These are phyloP conservation scores for Cenopis cana DNA, from an alignment of 2,888 invertebrate genomes.

Conservation along the genomic window DNA sequence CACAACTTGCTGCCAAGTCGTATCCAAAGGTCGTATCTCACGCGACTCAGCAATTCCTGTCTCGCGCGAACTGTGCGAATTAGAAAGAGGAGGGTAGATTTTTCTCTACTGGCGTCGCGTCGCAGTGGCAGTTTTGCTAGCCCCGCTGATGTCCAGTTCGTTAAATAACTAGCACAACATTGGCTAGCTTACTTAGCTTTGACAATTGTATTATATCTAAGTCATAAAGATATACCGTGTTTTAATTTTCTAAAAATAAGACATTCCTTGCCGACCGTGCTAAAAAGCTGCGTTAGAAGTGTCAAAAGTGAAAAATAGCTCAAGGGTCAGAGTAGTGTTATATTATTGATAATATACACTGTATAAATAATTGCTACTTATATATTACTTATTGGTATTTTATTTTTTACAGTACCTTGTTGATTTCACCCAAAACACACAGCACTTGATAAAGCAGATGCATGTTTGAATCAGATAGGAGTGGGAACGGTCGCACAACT, in stretches of 20 bases:
- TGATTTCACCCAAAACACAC: constrained; percentile 5
- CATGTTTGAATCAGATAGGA: neutral
- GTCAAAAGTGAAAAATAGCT: constrained; percentile 39
- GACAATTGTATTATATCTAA: constrained; percentile 10
- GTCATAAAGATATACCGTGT: neutral
- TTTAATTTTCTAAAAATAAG: constrained; percentile 11
- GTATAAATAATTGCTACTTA: constrained; percentile 32
- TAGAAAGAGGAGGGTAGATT: no score
- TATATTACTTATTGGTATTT: constrained; percentile 26
- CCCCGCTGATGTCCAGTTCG: no score
- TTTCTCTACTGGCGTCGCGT: no score
- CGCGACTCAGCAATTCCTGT: neutral
- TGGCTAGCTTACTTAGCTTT: neutral
- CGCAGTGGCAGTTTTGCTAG: no score
- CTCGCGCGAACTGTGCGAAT: no score
- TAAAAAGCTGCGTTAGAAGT: constrained; percentile 20
- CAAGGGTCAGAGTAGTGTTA: constrained; percentile 20
- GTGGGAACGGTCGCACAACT: neutral
- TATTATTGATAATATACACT: constrained; percentile 32
- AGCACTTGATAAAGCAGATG: neutral
- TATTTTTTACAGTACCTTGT: constrained; percentile 21
- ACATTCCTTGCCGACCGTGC: constrained; percentile 31
- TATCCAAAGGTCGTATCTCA: no score
- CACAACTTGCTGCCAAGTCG: no score
- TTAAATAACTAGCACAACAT: no score